Evolutionary conservation across 2,113 vertebrate genomes (phyloP), one percentile per base, ranked within the genome.

Genomic region (Periophthalmus modestus): DNA sequence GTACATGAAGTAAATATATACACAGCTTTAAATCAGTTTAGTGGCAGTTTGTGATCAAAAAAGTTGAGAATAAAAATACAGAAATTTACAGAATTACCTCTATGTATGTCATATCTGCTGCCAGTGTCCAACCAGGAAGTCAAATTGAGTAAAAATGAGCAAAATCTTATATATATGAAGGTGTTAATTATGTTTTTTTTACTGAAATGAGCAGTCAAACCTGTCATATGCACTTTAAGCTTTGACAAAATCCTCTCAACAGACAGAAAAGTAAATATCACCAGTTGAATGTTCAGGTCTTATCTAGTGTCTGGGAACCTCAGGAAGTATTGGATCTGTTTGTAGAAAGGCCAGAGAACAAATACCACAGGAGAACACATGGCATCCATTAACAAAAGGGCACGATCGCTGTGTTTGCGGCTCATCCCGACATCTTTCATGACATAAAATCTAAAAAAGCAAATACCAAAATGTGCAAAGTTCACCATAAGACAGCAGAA

Each of bases 211-310:
- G 7, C 1, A 39, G 36, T 39, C 5, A 4, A 39, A 39, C 36
- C 36, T 39, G 7, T 43, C 39, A 43, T 43, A 43, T 43, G 28
- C 28, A 28, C 43, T 12, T 7, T 21, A n/a, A 24, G 65, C 71
- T 36, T 71, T 33, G 46, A 55, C 66, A 68, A 79, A 62, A 55
- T 39, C 68, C 70, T 57, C 52, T 50, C 12, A 62, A 83, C 48
- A 47, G 82, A 83, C 63, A 54, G 75, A 43, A 88, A 67, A 74
- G 83, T 68, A 91, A 90, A 92, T 90, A 86, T 65, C 87, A 89
- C 68, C 68, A 85, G 82, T 86, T 89, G 87, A 81, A 79, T 70
- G 87, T 86, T 89, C 75, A 75, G 90, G 81, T 89, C 90, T 91
- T 90, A 85, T 85, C 59, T 57, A 82, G 86, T 73, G 73, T 82